Conservation (phyloP, 92 coral and sea anemone species). For the Porites rus region DNA sequence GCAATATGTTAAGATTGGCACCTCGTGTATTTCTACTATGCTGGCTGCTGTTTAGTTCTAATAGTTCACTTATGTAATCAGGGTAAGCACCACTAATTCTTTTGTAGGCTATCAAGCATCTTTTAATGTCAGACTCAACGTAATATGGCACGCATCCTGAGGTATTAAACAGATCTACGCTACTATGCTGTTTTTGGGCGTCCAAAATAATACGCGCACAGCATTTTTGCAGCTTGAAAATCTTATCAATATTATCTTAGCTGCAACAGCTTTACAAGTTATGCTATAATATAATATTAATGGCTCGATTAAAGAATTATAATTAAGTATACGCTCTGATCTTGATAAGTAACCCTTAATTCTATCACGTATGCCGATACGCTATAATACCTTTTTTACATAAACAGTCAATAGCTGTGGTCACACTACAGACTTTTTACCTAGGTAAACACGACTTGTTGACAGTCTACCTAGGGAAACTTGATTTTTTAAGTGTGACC, state of each 20-base stretch:
- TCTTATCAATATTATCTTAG: no score
- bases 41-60: constrained; percentile 25
- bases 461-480: no score
- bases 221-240: no score
- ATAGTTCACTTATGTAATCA: constrained; percentile 4
- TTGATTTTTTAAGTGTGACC: no score
- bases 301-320: constrained; percentile 16
- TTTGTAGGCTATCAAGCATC: constrained; percentile 34
- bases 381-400: constrained; percentile 25
- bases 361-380: constrained; percentile 32
- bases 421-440: no score
- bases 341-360: constrained; percentile 17
- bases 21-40: constrained; percentile 35
- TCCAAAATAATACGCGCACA: no score
- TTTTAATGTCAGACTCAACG: constrained; percentile 33
- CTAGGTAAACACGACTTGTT: no score
- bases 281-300: no score
- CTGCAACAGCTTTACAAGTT: no score
- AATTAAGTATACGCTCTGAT: constrained; percentile 12
- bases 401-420: constrained; percentile 13
- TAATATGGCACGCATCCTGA: constrained; percentile 6
- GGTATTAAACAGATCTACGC: not conserved
- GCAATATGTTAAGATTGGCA: not conserved
- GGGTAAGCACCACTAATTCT: constrained; percentile 22
- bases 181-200: no score